A percentile compares a stretch with the other conserved stretches of the same genome.
Conservation (phyloP, 2,797 vertebrate species). For the Rhincodon typus region DNA sequence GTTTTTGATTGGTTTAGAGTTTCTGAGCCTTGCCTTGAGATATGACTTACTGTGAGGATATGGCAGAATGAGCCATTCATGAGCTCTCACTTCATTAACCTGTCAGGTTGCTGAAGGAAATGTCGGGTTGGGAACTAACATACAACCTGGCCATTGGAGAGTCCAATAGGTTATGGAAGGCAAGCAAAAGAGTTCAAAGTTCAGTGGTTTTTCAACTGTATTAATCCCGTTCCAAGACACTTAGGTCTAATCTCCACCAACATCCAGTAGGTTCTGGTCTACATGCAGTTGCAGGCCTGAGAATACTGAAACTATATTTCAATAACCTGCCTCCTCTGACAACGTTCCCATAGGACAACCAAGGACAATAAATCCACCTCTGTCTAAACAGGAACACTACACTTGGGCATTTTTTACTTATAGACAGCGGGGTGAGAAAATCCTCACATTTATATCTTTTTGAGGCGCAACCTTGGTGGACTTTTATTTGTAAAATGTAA, state of each 20-base stretch:
- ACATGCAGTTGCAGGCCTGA: not conserved
- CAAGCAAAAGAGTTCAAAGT: not conserved
- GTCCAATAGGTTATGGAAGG: not conserved
- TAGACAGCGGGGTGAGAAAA: not conserved
- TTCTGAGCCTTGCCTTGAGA: not conserved
- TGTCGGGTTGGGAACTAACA: not conserved
- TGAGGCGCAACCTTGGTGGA: not conserved
- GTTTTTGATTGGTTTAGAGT: not conserved
- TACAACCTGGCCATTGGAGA: not conserved
- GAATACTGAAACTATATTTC: not conserved
- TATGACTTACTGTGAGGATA: not conserved
- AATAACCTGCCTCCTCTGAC: not conserved
- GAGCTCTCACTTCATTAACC: not conserved
- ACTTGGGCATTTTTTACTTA: not conserved
- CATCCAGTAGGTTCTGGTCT: not conserved
- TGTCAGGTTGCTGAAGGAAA: not conserved
- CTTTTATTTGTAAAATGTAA: not conserved
- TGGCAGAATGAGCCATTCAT: not conserved
- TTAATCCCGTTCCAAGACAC: not conserved
- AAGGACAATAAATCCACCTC: not conserved
- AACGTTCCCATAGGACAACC: not conserved
- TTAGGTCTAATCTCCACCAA: not conserved
- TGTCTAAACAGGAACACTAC: not conserved
- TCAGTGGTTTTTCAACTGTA: not conserved
- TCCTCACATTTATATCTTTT: not conserved